Evolutionary conservation across 1,140 invertebrate genomes (phyloP).

Genomic region (Chrysomallon squamiferum): DNA sequence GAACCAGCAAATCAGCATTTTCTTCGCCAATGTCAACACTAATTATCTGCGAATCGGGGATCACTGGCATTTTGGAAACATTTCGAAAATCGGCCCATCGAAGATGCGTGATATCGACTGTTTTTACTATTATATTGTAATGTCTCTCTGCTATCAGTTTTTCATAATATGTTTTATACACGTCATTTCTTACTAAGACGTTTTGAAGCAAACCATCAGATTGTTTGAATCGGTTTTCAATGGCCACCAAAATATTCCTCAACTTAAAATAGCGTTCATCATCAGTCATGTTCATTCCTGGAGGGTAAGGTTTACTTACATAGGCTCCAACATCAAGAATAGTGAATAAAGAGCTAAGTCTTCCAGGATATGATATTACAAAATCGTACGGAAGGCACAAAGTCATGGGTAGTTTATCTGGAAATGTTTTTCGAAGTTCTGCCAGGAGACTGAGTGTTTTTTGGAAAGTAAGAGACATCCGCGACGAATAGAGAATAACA

Average conservation of each 20-base stretch:
- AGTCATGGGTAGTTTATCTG: slow-evolving; percentile 5
- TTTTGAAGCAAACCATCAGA: background rate
- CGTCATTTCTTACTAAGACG: background rate
- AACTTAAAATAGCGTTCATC: background rate
- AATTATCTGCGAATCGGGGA: background rate
- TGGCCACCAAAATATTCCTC: background rate
- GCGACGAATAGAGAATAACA: slow-evolving; percentile 12
- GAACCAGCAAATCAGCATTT: background rate
- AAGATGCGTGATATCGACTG: background rate
- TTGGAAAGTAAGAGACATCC: background rate
- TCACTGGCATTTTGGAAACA: background rate
- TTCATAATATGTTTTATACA: background rate
- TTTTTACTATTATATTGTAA: background rate
- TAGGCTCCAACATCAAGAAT: background rate
- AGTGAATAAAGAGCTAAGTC: background rate
- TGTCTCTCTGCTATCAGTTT: background rate
- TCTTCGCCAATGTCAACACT: background rate
- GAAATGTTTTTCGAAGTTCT: background rate
- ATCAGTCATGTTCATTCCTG: background rate
- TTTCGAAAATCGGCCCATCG: background rate
- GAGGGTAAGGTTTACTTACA: background rate
- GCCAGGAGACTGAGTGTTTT: slow-evolving; percentile 8
- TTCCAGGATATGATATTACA: background rate
- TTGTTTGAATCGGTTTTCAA: background rate
- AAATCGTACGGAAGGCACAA: slow-evolving; percentile 19